phyloP scores from a whole-genome alignment of 2,797 vertebrate species.

The Podargus strigoides region DNA sequence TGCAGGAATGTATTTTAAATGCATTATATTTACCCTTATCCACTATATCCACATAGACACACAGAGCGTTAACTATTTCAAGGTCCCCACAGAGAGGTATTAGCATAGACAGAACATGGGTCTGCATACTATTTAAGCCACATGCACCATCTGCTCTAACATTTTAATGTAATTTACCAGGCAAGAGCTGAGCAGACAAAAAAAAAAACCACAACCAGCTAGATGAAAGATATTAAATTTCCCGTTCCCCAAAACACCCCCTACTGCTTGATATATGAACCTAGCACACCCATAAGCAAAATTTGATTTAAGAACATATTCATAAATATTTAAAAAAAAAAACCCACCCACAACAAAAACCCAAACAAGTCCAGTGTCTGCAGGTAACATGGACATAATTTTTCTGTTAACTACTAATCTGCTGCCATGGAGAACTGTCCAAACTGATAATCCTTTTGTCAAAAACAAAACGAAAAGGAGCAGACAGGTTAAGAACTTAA shows the following conservation, averaged over 20 bases:
- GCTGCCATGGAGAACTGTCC: not conserved
- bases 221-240: conserved; percentile 38
- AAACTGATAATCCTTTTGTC: not conserved
- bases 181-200: not conserved
- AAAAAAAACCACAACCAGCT: too few species aligned
- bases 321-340: not conserved
- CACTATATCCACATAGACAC: not conserved
- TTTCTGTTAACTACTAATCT: not conserved
- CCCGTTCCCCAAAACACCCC: not conserved
- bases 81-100: conserved; percentile 36
- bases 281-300: conserved; percentile 18
- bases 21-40: conserved; percentile 6
- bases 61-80: conserved; percentile 53
- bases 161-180: conserved; percentile 56
- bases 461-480: not conserved
- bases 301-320: conserved; percentile 37
- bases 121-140: conserved; percentile 24
- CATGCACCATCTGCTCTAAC: conserved; percentile 57
- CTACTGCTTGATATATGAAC: conserved; percentile 46
- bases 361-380: not conserved
- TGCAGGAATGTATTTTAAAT: not conserved
- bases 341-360: too few species aligned
- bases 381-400: conserved; percentile 13
- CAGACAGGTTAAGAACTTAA: not conserved
- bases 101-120: conserved; percentile 35